Conservation (phyloP, 2,797 vertebrate genomes). For the Otus scops region DNA sequence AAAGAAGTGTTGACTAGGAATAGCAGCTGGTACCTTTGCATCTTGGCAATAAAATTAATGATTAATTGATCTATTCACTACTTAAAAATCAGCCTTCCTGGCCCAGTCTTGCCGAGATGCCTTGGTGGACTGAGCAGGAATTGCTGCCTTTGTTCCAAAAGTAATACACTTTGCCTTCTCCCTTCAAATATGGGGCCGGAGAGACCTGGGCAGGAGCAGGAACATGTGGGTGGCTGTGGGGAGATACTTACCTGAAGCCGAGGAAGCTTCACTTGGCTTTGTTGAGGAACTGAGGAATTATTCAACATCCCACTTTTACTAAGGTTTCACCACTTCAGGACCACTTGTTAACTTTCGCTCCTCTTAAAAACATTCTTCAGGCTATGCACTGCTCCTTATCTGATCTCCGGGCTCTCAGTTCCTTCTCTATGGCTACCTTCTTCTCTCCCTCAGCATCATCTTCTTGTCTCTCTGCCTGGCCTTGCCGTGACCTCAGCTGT, state of each 20-base stretch:
- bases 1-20: neutral
- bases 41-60: neutral
- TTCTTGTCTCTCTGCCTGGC: neutral
- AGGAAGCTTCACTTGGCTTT: neutral
- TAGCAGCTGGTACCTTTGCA: neutral
- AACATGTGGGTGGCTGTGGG: neutral
- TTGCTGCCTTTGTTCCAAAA: neutral
- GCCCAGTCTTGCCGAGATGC: neutral
- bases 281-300: constrained; percentile 59
- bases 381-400: constrained; percentile 32
- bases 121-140: neutral
- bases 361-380: constrained; percentile 9
- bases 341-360: constrained; percentile 54
- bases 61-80: neutral
- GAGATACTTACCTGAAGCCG: neutral
- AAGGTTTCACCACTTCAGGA: constrained; percentile 33
- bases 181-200: neutral
- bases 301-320: constrained; percentile 51
- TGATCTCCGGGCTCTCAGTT: constrained; percentile 64
- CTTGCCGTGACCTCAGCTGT: neutral
- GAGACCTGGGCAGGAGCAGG: neutral
- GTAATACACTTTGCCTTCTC: neutral
- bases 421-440: constrained; percentile 40
- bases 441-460: constrained; percentile 20
- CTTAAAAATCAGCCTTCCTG: neutral